phyloP scores from a whole-genome alignment of 2,113 vertebrate genomes.

The Ondatra zibethicus region DNA sequence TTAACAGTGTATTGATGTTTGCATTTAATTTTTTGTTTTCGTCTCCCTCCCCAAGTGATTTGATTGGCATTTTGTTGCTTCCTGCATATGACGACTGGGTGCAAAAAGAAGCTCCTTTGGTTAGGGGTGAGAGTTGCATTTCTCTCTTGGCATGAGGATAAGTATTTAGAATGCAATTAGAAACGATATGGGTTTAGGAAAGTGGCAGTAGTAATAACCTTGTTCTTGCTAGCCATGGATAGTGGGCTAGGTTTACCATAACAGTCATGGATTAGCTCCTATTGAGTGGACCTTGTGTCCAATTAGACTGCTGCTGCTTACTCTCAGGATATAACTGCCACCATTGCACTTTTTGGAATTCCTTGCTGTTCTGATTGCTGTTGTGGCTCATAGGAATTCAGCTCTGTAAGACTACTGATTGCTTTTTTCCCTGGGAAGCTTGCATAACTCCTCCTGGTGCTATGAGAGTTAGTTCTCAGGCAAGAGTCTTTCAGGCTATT shows the following conservation, averaged over 20 bases:
- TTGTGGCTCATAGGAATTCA: not conserved
- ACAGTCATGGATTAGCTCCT: not conserved
- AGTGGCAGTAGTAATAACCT: not conserved
- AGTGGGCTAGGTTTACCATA: not conserved
- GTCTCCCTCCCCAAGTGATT: constrained; percentile 27
- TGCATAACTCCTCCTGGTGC: not conserved
- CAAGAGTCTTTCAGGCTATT: not conserved
- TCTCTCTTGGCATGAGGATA: not conserved
- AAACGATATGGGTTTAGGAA: not conserved
- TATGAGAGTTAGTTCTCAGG: not conserved
- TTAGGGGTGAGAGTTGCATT: not conserved
- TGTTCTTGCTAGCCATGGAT: not conserved
- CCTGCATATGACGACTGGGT: not conserved
- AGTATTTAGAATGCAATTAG: not conserved
- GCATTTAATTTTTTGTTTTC: constrained; percentile 69
- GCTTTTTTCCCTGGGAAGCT: not conserved
- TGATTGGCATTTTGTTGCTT: constrained; percentile 49
- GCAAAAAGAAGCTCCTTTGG: not conserved
- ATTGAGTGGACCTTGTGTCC: not conserved
- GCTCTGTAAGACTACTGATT: not conserved
- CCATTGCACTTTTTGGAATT: not conserved
- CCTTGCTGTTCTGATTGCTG: not conserved
- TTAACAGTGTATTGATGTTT: constrained; percentile 62
- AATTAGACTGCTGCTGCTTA: not conserved
- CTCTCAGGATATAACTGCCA: not conserved